Percentiles rank a stretch among this genome's conserved stretches.
These are phyloP conservation scores for Origma solitaria DNA, from an alignment of 2,113 vertebrate genomes.

Conservation along the genomic window DNA sequence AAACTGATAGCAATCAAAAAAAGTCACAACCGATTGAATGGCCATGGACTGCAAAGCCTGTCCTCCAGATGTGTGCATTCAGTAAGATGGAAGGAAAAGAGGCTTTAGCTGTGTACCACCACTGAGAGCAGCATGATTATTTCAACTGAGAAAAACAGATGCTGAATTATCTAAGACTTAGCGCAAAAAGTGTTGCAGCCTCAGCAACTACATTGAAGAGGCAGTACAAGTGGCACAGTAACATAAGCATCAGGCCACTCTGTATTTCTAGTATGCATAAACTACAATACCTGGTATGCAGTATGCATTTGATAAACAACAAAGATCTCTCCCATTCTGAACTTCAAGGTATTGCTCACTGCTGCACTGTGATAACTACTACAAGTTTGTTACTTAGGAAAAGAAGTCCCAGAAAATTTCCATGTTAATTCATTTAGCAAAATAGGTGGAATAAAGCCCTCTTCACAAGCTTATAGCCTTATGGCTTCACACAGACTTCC, in stretches of 20 bases:
- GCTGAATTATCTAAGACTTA: neutral
- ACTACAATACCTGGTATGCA: neutral
- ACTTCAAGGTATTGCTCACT: neutral
- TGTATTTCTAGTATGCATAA: neutral
- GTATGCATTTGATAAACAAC: neutral
- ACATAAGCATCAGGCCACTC: neutral
- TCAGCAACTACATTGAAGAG: neutral
- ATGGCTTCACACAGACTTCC: neutral
- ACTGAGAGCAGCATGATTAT: neutral
- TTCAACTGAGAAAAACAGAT: neutral
- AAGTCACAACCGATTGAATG: neutral
- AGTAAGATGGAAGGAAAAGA: neutral
- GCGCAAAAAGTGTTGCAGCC: neutral
- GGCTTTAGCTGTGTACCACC: neutral
- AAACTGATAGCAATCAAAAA: neutral
- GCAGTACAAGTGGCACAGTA: neutral
- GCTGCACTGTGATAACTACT: neutral
- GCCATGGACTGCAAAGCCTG: neutral
- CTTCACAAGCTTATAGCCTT: neutral
- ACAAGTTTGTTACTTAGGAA: neutral
- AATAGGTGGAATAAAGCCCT: neutral
- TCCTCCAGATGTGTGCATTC: neutral
- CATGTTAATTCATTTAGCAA: neutral
- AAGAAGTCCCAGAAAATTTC: neutral
- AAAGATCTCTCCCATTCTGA: neutral